Evolutionary conservation across 2,797 vertebrate genomes (phyloP).

Genomic region (Myotis vivesi): DNA sequence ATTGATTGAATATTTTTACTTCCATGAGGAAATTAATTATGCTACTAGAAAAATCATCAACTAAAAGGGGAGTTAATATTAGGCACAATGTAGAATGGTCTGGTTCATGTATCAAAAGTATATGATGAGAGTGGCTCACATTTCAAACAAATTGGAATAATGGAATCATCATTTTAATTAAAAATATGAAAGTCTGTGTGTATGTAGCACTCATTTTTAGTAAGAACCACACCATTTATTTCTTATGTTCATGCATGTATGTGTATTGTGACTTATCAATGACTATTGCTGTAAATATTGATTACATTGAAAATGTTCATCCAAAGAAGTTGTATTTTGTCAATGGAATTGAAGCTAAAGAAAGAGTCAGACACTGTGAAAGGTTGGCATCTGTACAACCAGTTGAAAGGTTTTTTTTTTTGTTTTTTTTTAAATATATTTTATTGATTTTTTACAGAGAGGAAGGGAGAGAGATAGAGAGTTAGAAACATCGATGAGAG

Average conservation of each 20-base stretch:
- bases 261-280: neutral
- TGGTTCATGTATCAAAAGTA: conserved; percentile 62
- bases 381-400: neutral
- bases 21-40: conserved; percentile 72
- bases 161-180: conserved; percentile 54
- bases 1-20: conserved; percentile 70
- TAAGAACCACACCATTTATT: conserved; percentile 57
- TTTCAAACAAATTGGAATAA: conserved; percentile 59
- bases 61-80: conserved; percentile 64
- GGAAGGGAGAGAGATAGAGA: too few relatives aligned
- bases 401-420: neutral
- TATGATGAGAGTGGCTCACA: conserved; percentile 43
- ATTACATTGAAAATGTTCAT: conserved; percentile 19
- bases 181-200: conserved; percentile 58
- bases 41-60: conserved; percentile 69
- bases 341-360: neutral
- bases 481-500: too few relatives aligned
- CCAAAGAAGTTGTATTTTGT: neutral
- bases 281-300: neutral
- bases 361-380: neutral
- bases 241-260: neutral
- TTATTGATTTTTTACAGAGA: too few relatives aligned
- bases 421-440: too few relatives aligned
- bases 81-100: conserved; percentile 21
- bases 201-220: conserved; percentile 53